Evolutionary conservation across 2,797 vertebrate species (phyloP).

Genomic region (Cossypha polioptera): DNA sequence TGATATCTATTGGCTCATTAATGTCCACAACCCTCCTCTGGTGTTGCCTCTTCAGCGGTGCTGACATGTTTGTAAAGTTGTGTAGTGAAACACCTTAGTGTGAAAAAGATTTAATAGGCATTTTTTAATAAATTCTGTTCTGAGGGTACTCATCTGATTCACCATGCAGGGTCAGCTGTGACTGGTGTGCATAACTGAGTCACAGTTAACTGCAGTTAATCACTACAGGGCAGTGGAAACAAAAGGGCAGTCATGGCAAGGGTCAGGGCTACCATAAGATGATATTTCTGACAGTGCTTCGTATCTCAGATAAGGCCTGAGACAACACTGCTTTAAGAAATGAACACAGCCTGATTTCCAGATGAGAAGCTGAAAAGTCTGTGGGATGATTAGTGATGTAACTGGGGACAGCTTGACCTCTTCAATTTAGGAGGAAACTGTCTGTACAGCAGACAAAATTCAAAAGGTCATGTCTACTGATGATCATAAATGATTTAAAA

Average conservation of each 20-base stretch:
- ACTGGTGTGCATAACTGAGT: background rate
- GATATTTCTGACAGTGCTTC: background rate
- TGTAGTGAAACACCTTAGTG: background rate
- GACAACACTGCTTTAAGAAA: background rate
- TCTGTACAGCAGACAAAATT: background rate
- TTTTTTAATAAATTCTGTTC: background rate
- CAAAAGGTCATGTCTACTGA: background rate
- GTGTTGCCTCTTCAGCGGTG: background rate
- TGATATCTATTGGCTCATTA: background rate
- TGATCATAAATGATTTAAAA: background rate
- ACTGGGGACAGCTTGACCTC: background rate
- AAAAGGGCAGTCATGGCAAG: background rate
- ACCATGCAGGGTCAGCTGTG: too few relatives aligned
- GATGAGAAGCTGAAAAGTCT: background rate
- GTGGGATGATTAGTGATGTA: background rate
- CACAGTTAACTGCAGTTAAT: background rate
- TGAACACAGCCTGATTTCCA: background rate
- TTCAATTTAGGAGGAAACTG: background rate
- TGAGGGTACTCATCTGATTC: background rate
- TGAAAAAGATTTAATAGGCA: background rate
- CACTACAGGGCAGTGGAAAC: background rate
- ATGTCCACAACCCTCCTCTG: fast-evolving
- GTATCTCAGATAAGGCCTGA: background rate
- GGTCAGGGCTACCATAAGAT: background rate
- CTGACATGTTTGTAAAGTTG: background rate